Base-by-base conservation (phyloP, 2,797 vertebrate species). In the Tokudaia tokunoshimensis region DNA sequence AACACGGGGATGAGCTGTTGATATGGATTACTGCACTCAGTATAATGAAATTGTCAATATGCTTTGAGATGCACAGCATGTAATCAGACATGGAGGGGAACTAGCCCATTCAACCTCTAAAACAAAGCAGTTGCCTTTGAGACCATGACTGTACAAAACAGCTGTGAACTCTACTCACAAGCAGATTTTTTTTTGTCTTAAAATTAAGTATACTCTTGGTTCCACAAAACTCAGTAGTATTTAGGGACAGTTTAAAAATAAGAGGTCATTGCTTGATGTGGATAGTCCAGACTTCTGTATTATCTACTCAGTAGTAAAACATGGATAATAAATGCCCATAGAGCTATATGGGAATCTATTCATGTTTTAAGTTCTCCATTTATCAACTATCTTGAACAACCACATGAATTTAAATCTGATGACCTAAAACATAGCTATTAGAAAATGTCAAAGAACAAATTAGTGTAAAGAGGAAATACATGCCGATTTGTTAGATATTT, bases 91-190 rank as follows among this genome's bases (percentile, higher is more conserved):
- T 78, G 47, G 76, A 89, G 50, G 70, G 70, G 50, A 97, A 96
- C 96, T 79, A 94, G 72, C 76, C 91, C 67, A 79, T 95, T 96
- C 91, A 95, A 79, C 91, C 96, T 94, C 65, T 85, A 74, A 95
- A 85, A 94, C 87, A 93, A 95, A 94, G 37, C 9, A 6, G 75
- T 95, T 94, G 92, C 78, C 91, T 97, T 96, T 93, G 94, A 96
- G 82, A 97, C 41, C n/a, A 72, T 50, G 63, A 70, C 57, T 76
- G 19, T 57, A 89, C 59, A 74, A 95, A 94, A 88, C 50, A 96
- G 31, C 88, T 9, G 1, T 22, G 29, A 4, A 75, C 22, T 91
- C 86, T 78, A 59, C 29, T 12, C 1, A 4, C 90, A 70, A n/a
- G 37, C 61, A 29, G 6, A 29, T 61, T 50, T 47, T 61, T 41